These are phyloP conservation scores for Tringa solitaria DNA, from an alignment of 2,113 vertebrate species.

Conservation along the genomic window DNA sequence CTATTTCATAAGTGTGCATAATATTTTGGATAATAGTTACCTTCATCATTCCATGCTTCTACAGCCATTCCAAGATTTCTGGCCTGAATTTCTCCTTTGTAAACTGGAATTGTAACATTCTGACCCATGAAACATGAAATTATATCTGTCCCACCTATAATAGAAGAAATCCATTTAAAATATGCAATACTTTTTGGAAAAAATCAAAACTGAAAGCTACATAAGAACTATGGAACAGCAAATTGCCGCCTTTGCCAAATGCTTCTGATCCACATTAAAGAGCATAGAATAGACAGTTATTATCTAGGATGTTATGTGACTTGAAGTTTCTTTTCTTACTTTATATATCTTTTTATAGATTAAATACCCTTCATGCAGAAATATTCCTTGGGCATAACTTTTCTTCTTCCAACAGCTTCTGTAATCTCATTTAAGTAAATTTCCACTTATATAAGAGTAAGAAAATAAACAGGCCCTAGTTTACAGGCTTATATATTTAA, in stretches of 20 bases:
- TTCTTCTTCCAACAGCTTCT: neutral
- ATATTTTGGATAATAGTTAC: constrained; percentile 56
- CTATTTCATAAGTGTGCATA: neutral
- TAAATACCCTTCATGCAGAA: neutral
- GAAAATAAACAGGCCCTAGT: neutral
- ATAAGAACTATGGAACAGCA: neutral
- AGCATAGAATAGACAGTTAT: neutral
- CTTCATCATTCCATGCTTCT: constrained; percentile 88
- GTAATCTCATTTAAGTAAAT: neutral
- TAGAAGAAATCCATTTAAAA: neutral
- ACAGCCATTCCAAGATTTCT: constrained; percentile 93
- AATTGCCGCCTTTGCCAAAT: neutral
- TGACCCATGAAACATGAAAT: constrained; percentile 97
- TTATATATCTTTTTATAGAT: neutral
- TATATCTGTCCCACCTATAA: constrained; percentile 94
- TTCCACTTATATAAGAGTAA: neutral
- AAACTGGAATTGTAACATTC: constrained; percentile 88
- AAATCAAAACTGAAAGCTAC: neutral
- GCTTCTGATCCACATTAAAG: neutral
- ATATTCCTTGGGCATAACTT: neutral
- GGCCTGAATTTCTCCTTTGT: constrained; percentile 94
- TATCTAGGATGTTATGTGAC: neutral
- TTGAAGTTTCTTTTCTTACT: neutral
- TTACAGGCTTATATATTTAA: neutral
- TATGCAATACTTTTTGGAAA: neutral